Conservation (phyloP, 2,797 vertebrate species). For the Okamejei kenojei region DNA sequence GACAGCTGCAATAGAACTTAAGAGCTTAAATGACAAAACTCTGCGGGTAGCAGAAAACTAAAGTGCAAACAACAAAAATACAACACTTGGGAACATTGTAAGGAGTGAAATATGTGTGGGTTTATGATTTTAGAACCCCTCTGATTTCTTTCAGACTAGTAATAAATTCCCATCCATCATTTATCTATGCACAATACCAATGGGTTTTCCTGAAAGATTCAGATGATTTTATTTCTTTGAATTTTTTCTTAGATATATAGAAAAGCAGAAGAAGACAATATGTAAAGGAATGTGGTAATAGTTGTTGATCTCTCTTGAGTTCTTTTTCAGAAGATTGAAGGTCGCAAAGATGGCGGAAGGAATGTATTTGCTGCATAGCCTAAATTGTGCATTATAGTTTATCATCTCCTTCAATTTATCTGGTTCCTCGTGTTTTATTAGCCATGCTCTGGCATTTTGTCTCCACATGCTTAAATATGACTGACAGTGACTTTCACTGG, state of each 20-base stretch:
- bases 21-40: conserved; percentile 31
- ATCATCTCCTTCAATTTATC: neutral
- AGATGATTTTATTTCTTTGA: neutral
- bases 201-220: neutral
- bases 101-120: neutral
- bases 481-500: neutral
- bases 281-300: neutral
- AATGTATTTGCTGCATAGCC: neutral
- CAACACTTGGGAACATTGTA: conserved; percentile 1
- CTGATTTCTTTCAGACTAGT: neutral
- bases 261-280: neutral
- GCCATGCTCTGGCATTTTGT: neutral
- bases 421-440: neutral
- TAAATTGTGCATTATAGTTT: neutral
- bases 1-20: conserved; percentile 19
- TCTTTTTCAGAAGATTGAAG: neutral
- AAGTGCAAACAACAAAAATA: conserved; percentile 18
- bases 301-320: neutral
- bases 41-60: neutral
- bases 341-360: neutral
- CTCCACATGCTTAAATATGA: neutral
- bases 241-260: neutral
- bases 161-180: neutral
- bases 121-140: conserved; percentile 11
- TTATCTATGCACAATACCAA: neutral